phyloP scores from a whole-genome alignment of 2,888 invertebrate species.

The Hedya salicella region DNA sequence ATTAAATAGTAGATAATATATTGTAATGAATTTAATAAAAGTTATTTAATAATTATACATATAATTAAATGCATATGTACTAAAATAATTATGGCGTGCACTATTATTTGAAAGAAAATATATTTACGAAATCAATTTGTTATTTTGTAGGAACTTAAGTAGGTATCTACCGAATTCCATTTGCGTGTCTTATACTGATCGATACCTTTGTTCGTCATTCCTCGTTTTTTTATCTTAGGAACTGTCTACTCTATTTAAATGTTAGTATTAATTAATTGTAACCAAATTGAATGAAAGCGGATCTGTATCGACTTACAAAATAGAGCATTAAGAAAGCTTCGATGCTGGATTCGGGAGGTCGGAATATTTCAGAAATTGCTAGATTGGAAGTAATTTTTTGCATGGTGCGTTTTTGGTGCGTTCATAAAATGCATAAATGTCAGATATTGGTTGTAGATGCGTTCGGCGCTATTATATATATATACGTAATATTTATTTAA shows the following conservation, averaged over 20 bases:
- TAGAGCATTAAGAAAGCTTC: slow-evolving; percentile 48
- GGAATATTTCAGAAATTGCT: background rate
- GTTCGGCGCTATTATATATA: no score
- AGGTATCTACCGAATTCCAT: slow-evolving; percentile 46
- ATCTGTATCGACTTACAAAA: slow-evolving; percentile 13
- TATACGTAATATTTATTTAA: no score
- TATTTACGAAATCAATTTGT: slow-evolving; percentile 51
- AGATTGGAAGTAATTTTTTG: background rate
- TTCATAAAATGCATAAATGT: background rate
- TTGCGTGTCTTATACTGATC: slow-evolving; percentile 40
- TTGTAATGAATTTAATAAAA: slow-evolving; percentile 71
- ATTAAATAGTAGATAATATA: slow-evolving; percentile 67
- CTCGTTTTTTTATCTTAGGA: slow-evolving; percentile 4
- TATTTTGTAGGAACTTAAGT: slow-evolving; percentile 51
- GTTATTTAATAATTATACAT: slow-evolving; percentile 65
- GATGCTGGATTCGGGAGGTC: slow-evolving; percentile 32
- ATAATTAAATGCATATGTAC: slow-evolving; percentile 52
- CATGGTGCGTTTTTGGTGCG: background rate
- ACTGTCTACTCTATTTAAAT: slow-evolving; percentile 28
- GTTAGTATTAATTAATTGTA: slow-evolving; percentile 41
- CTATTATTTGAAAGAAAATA: slow-evolving; percentile 54
- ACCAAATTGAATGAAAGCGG: slow-evolving; percentile 27
- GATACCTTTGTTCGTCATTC: slow-evolving; percentile 8
- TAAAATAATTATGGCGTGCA: slow-evolving; percentile 62
- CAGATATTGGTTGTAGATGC: no score